These are phyloP conservation scores for Mustela lutreola DNA, from an alignment of 2,113 vertebrate species.

Conservation along the genomic window DNA sequence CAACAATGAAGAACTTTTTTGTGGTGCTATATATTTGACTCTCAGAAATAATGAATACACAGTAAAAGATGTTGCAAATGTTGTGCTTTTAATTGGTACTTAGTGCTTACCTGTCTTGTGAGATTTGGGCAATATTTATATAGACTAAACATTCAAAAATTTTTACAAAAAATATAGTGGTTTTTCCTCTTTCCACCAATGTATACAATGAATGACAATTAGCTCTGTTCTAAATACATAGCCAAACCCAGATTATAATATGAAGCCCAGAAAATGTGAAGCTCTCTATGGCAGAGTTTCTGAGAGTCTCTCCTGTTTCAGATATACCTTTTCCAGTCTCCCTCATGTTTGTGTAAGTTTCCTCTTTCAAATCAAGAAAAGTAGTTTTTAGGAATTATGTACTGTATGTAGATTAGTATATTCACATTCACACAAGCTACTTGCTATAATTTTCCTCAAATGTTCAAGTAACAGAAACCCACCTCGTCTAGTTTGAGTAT, in stretches of 20 bases:
- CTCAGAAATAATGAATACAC: neutral
- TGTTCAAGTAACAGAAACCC: neutral
- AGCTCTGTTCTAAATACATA: neutral
- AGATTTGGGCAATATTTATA: constrained; percentile 5
- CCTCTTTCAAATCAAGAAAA: neutral
- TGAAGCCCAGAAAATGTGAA: neutral
- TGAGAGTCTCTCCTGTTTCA: neutral
- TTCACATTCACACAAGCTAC: neutral
- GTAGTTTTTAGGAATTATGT: neutral
- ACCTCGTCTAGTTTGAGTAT: neutral
- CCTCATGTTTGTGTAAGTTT: neutral
- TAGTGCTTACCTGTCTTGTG: neutral
- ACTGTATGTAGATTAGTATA: neutral
- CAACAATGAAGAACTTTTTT: neutral
- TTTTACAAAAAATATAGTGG: neutral
- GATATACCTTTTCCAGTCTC: neutral
- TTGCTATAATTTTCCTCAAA: neutral
- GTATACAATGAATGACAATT: neutral
- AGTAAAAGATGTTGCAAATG: neutral
- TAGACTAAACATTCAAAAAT: constrained; percentile 9
- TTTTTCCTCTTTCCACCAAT: neutral
- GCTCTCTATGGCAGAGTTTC: neutral
- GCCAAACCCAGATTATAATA: neutral
- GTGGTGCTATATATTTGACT: neutral
- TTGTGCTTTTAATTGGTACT: neutral